Conservation (phyloP, 2,888 invertebrate species). For the Thymelicus acteon region DNA sequence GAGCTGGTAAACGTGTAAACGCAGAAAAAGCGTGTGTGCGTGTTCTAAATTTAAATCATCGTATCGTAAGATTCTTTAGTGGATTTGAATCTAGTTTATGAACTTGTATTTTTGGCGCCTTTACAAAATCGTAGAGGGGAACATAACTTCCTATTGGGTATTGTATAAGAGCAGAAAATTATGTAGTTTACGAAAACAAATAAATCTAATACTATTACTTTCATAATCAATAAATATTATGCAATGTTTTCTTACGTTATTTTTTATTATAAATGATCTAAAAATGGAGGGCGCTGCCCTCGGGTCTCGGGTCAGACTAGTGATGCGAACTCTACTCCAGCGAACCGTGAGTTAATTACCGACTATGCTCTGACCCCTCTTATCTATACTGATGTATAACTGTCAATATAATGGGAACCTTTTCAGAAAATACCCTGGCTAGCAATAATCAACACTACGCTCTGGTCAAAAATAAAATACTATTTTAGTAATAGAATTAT, state of each 20-base stretch:
- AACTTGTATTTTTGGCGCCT: slow-evolving; percentile 42
- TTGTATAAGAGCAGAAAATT: background rate
- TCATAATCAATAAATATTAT: too few relatives aligned
- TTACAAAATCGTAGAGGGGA: slow-evolving; percentile 24
- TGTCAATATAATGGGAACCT: slow-evolving; percentile 7
- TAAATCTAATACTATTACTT: too few relatives aligned
- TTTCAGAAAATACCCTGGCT: background rate
- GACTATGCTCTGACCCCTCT: slow-evolving; percentile 21
- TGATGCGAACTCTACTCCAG: slow-evolving; percentile 23
- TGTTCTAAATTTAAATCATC: slow-evolving; percentile 57
- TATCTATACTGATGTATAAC: slow-evolving; percentile 13
- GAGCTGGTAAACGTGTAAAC: slow-evolving; percentile 43
- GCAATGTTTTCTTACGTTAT: background rate
- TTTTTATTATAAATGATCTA: background rate
- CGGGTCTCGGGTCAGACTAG: slow-evolving; percentile 1
- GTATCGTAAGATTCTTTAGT: slow-evolving; percentile 44
- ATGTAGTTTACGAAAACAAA: background rate
- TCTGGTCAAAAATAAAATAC: too few relatives aligned
- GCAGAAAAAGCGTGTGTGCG: slow-evolving; percentile 46
- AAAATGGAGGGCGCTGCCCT: background rate
- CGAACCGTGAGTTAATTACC: slow-evolving; percentile 25
- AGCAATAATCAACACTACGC: background rate
- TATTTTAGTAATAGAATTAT: too few relatives aligned
- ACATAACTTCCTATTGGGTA: background rate
- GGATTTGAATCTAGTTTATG: slow-evolving; percentile 46